Conservation (phyloP, 2,113 vertebrate species). For the Pan troglodytes region DNA sequence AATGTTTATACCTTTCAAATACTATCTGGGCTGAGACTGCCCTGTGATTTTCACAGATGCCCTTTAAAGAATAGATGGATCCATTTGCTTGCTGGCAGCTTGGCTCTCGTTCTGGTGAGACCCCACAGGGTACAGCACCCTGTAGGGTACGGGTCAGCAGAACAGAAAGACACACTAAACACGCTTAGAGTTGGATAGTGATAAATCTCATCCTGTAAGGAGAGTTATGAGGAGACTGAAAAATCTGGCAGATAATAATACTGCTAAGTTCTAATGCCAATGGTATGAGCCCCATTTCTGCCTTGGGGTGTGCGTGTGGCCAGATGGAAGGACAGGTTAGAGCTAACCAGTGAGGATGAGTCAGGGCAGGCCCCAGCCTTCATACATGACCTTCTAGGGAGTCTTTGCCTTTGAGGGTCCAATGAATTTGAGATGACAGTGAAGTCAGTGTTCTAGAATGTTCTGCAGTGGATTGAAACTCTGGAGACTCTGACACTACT, state of each 20-base stretch:
- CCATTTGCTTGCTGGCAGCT: not conserved
- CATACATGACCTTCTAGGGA: not conserved
- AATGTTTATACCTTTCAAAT: not conserved
- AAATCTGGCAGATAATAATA: not conserved
- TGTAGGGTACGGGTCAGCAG: not conserved
- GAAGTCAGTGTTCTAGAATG: not conserved
- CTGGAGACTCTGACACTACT: not conserved
- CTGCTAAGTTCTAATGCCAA: not conserved
- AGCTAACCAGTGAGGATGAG: not conserved
- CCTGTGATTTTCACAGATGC: not conserved
- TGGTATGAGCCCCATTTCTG: not conserved
- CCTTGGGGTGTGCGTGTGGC: not conserved
- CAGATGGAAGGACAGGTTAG: not conserved
- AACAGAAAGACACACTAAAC: not conserved
- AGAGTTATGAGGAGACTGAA: not conserved
- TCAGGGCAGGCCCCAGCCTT: not conserved
- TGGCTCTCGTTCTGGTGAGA: not conserved
- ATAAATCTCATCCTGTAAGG: not conserved
- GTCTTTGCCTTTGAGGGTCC: not conserved
- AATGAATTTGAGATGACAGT: not conserved
- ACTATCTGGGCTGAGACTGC: not conserved
- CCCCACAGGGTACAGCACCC: not conserved
- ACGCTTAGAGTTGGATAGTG: too few relatives aligned
- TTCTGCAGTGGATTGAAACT: not conserved
- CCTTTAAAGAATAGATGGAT: not conserved